Evolutionary conservation across 2,113 vertebrate species (phyloP).

Genomic region (Heterocephalus glaber): DNA sequence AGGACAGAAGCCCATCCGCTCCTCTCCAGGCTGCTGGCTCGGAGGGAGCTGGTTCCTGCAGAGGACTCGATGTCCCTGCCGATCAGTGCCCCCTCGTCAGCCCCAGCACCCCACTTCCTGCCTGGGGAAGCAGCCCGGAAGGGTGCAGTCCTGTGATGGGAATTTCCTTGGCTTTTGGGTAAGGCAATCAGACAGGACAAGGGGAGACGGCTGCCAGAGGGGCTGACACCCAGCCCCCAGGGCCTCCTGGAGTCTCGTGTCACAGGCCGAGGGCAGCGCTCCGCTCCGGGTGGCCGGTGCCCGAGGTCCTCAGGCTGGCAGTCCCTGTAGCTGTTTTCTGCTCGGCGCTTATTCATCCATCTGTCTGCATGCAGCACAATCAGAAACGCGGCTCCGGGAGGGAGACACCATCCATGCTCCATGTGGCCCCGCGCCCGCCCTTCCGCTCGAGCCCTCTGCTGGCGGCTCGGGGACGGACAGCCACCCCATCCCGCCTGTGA

Average conservation of each 20-base stretch:
- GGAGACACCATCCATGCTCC: fast-evolving
- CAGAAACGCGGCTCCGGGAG: neutral
- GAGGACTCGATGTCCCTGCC: fast-evolving
- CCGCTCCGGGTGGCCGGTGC: too few relatives aligned
- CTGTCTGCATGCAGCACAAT: too few relatives aligned
- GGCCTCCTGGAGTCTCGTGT: neutral
- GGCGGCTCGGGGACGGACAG: neutral
- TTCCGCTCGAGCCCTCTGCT: slow-evolving; percentile 41
- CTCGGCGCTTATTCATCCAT: neutral
- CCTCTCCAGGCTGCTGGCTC: neutral
- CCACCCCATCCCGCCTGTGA: too few relatives aligned
- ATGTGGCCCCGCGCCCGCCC: fast-evolving
- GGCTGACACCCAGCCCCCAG: neutral
- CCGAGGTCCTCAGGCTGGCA: neutral
- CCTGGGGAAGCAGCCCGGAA: too few relatives aligned
- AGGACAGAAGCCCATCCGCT: too few relatives aligned
- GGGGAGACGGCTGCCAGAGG: fast-evolving
- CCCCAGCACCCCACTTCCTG: neutral
- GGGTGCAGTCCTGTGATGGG: neutral
- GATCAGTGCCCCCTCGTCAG: fast-evolving
- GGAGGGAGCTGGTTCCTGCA: too few relatives aligned
- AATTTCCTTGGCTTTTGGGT: neutral
- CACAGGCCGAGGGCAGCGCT: fast-evolving
- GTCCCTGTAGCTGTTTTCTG: neutral
- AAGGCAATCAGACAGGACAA: fast-evolving